Conservation (phyloP, 2,888 invertebrate species). For the Mongoloraphidia duomilia region DNA sequence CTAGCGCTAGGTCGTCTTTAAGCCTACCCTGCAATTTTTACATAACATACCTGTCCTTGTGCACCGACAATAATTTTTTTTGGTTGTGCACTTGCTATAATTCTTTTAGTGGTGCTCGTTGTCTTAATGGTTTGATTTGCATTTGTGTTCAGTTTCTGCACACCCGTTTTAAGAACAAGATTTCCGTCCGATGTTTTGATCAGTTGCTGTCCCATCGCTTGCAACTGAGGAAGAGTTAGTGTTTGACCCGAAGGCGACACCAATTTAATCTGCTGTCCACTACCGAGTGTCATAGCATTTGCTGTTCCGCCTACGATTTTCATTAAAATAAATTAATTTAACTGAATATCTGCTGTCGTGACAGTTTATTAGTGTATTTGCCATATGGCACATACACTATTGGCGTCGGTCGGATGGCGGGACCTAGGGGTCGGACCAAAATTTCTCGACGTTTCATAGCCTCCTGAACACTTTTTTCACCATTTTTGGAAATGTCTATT, state of each 20-base stretch:
- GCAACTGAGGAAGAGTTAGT: slow-evolving; percentile 25
- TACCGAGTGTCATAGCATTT: slow-evolving; percentile 8
- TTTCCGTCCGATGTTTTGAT: slow-evolving; percentile 24
- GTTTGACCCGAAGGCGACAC: slow-evolving; percentile 27
- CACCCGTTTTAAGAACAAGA: slow-evolving; percentile 15
- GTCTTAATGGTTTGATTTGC: slow-evolving; percentile 27
- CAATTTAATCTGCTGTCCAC: slow-evolving; percentile 27
- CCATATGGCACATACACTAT: too few relatives aligned
- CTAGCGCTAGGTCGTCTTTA: too few relatives aligned
- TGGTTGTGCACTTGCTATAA: slow-evolving; percentile 10
- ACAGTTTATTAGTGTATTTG: too few relatives aligned
- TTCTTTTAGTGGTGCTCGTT: slow-evolving; percentile 15
- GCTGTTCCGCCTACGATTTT: slow-evolving; percentile 13
- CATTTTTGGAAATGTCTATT: too few relatives aligned
- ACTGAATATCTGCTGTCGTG: too few relatives aligned
- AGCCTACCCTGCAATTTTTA: too few relatives aligned
- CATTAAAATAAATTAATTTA: too few relatives aligned
- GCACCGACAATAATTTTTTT: neutral
- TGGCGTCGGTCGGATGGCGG: too few relatives aligned
- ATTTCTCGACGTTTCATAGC: too few relatives aligned
- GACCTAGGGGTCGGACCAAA: too few relatives aligned
- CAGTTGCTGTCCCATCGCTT: slow-evolving; percentile 24
- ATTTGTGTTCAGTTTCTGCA: slow-evolving; percentile 18
- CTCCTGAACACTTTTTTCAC: too few relatives aligned
- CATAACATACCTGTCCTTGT: too few relatives aligned